These are phyloP conservation scores for Flabesymbios commensalis DNA, from an alignment of 2,888 invertebrate genomes.

Conservation along the genomic window DNA sequence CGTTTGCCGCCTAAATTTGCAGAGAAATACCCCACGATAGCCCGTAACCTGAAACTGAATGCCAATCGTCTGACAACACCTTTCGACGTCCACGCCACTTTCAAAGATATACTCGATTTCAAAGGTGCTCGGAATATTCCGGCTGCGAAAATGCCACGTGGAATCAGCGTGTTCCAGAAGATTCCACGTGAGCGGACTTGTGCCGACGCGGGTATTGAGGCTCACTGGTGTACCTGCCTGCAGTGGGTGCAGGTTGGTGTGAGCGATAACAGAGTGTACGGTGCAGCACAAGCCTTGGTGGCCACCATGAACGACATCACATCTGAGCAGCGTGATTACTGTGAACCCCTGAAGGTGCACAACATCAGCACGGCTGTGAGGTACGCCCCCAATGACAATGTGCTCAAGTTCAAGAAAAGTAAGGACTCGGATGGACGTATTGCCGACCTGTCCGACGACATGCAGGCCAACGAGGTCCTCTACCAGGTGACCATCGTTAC, in stretches of 20 bases:
- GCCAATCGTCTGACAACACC: constrained; percentile 46
- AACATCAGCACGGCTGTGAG: constrained; percentile 1
- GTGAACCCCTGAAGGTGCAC: background rate
- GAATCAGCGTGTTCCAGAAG: constrained; percentile 46
- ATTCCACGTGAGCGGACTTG: constrained; percentile 51
- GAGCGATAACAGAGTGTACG: background rate
- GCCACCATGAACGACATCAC: constrained; percentile 6
- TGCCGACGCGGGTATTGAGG: constrained; percentile 38
- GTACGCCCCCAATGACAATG: constrained; percentile 36
- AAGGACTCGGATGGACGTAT: constrained; percentile 40
- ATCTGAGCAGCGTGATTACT: background rate
- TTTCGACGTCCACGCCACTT: constrained; percentile 53
- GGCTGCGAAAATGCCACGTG: constrained; percentile 39
- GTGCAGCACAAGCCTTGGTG: constrained; percentile 17
- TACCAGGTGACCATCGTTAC: constrained; percentile 40
- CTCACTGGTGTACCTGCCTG: constrained; percentile 56
- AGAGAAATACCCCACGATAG: background rate
- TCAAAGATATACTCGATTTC: constrained; percentile 43
- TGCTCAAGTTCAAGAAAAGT: constrained; percentile 40
- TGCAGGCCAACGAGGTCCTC: constrained; percentile 17
- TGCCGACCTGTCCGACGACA: constrained; percentile 40
- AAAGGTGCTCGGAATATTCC: background rate
- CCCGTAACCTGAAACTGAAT: constrained; percentile 33
- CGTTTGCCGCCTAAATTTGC: constrained; percentile 45
- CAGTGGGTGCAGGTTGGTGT: constrained; percentile 32